phyloP scores from a whole-genome alignment of 2,113 vertebrate species.

The Python bivittatus region DNA sequence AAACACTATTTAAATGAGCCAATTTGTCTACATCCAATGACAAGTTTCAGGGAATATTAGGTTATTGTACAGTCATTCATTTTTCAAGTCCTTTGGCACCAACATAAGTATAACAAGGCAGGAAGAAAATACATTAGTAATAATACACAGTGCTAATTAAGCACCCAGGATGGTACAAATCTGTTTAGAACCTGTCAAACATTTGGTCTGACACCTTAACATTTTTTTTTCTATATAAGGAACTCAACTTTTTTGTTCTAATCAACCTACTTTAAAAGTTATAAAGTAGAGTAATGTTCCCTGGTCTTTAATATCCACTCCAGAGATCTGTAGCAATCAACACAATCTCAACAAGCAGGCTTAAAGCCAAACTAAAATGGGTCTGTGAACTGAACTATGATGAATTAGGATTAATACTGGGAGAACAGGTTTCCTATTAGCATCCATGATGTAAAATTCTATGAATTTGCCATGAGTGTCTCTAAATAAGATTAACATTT shows the following conservation, averaged over 20 bases:
- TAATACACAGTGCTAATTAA: not conserved
- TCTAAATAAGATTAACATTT: not conserved
- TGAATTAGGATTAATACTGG: not conserved
- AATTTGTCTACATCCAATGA: slow-evolving; percentile 33
- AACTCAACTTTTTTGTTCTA: not conserved
- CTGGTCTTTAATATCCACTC: not conserved
- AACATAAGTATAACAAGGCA: not conserved
- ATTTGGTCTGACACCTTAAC: no score
- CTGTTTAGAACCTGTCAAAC: not conserved
- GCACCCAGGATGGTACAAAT: not conserved
- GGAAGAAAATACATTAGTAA: not conserved
- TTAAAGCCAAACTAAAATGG: not conserved
- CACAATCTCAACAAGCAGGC: not conserved
- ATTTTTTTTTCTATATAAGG: not conserved
- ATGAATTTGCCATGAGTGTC: not conserved
- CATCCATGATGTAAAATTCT: not conserved
- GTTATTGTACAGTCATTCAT: slow-evolving; percentile 46
- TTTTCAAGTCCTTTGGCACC: slow-evolving; percentile 26
- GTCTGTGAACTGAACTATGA: not conserved
- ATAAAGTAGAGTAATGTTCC: not conserved
- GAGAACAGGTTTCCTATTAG: not conserved
- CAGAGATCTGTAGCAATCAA: not conserved
- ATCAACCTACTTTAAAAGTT: not conserved
- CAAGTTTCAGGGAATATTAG: slow-evolving; percentile 30
- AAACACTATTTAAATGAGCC: slow-evolving; percentile 69